These are phyloP conservation scores for Sipha flava DNA, from an alignment of 1,140 invertebrate species.

Conservation along the genomic window DNA sequence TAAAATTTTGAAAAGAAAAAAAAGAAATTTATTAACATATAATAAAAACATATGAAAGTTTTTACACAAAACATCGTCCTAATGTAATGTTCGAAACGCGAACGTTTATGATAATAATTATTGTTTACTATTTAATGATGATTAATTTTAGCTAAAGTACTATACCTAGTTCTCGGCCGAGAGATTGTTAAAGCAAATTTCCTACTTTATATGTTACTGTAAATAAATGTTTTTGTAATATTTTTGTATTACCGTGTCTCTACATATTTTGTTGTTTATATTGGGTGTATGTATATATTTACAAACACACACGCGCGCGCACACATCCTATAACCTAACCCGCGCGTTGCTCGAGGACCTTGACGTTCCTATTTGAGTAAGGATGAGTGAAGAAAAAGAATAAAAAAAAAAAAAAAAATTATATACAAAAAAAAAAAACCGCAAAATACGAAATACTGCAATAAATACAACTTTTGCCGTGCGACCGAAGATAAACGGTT, in stretches of 20 bases:
- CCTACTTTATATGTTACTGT: not conserved
- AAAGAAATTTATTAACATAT: too few relatives aligned
- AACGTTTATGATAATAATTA: too few relatives aligned
- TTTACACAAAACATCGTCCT: not conserved
- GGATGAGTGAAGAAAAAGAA: not conserved
- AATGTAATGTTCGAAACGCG: too few relatives aligned
- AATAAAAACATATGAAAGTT: not conserved
- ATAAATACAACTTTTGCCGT: not conserved
- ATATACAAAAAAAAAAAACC: not conserved
- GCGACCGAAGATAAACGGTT: not conserved
- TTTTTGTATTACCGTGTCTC: not conserved
- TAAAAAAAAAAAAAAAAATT: not conserved
- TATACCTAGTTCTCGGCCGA: not conserved
- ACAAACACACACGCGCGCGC: too few relatives aligned
- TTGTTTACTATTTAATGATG: not conserved
- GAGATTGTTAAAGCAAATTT: not conserved
- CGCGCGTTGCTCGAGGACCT: not conserved
- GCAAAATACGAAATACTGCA: too few relatives aligned
- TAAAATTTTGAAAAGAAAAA: not conserved
- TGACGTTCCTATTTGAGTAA: not conserved
- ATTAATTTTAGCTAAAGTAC: not conserved
- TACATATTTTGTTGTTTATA: not conserved
- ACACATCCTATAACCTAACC: too few relatives aligned
- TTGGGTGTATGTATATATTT: too few relatives aligned
- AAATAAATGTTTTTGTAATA: conserved; percentile 10